These are phyloP conservation scores for Bombus difficillimus DNA, from an alignment of 1,140 invertebrate genomes.

Conservation along the genomic window DNA sequence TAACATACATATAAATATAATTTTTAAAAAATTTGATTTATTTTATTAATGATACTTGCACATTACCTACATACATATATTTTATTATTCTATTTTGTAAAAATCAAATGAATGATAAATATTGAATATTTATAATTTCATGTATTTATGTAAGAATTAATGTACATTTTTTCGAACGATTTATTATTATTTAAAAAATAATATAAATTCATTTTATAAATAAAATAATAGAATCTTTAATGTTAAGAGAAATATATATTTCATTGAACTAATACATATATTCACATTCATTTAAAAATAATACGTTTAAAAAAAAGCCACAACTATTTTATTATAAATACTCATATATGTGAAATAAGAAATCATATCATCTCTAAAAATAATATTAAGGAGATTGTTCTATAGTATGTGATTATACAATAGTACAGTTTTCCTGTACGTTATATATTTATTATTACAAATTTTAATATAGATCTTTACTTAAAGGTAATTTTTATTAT, in stretches of 20 bases:
- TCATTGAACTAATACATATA: background rate
- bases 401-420: background rate
- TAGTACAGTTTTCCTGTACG: constrained; percentile 9
- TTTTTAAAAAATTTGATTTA: background rate
- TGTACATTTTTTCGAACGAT: too few species aligned
- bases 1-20: too few species aligned
- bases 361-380: background rate
- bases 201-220: background rate
- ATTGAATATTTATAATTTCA: background rate
- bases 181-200: background rate
- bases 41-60: background rate
- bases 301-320: background rate
- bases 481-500: constrained; percentile 65
- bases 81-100: background rate
- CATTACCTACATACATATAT: background rate
- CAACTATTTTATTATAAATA: constrained; percentile 12
- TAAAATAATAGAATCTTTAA: background rate
- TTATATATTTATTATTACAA: constrained; percentile 65
- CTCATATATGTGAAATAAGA: background rate
- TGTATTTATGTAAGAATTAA: background rate
- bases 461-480: constrained; percentile 45
- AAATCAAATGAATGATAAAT: background rate
- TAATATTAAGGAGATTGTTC: background rate
- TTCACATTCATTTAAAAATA: background rate
- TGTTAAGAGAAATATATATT: background rate